These are phyloP conservation scores for Trachelus tabidus DNA, from an alignment of 2,888 invertebrate genomes.

Conservation along the genomic window DNA sequence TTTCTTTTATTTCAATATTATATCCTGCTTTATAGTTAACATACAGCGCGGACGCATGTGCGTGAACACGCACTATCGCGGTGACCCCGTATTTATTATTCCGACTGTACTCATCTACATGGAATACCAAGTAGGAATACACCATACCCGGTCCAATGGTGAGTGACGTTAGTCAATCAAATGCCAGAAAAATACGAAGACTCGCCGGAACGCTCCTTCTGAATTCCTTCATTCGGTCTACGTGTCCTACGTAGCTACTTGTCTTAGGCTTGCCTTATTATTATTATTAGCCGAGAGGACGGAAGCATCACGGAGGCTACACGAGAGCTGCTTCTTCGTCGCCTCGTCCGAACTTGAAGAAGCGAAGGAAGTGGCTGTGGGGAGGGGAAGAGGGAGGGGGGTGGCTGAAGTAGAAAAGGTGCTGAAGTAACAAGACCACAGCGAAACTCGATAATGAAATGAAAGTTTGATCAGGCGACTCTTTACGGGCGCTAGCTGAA, in stretches of 20 bases:
- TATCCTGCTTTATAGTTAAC: too few species aligned
- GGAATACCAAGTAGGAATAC: constrained; percentile 62
- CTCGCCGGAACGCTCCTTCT: constrained; percentile 54
- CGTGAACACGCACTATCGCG: constrained; percentile 4
- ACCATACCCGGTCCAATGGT: constrained; percentile 50
- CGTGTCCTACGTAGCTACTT: too few species aligned
- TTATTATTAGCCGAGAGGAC: too few species aligned
- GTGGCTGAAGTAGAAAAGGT: constrained; percentile 10
- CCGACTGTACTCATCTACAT: constrained; percentile 61
- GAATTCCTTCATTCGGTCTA: constrained; percentile 38
- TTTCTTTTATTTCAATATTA: too few species aligned
- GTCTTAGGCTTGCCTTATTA: too few species aligned
- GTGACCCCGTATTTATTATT: constrained; percentile 1
- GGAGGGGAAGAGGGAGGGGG: too few species aligned
- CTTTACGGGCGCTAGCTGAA: constrained; percentile 24
- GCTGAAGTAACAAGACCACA: constrained; percentile 17
- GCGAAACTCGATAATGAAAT: constrained; percentile 33
- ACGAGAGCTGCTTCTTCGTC: too few species aligned
- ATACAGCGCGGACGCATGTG: neutral
- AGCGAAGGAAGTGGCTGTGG: too few species aligned
- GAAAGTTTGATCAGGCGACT: constrained; percentile 40
- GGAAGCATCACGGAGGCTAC: too few species aligned
- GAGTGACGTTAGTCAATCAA: constrained; percentile 65
- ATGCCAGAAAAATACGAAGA: constrained; percentile 51
- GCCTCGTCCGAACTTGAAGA: too few species aligned